A percentile compares a stretch with the other conserved stretches of the same genome.
phyloP scores from a whole-genome alignment of 1,140 invertebrate species.

The Drosophila grimshawi region DNA sequence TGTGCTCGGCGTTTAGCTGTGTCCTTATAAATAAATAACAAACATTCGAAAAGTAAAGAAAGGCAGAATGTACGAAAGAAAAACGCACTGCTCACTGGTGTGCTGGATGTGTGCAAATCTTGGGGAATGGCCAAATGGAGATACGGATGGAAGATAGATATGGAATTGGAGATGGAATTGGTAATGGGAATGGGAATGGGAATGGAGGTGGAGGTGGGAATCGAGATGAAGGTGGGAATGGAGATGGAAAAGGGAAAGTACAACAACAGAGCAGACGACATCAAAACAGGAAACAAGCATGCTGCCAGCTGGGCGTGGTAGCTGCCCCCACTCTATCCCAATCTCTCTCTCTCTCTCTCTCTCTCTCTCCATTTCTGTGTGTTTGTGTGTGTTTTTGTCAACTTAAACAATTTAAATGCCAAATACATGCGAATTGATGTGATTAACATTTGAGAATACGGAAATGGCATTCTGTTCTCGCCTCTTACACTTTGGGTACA shows the following conservation, averaged over 20 bases:
- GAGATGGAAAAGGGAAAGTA: constrained; percentile 34
- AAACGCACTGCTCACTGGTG: constrained; percentile 6
- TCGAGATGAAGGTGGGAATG: constrained; percentile 1
- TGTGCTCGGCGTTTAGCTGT: constrained; percentile 55
- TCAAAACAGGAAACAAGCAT: constrained; percentile 51
- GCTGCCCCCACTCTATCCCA: constrained; percentile 8
- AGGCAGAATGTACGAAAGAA: constrained; percentile 19
- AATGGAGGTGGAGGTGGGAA: constrained; percentile 27
- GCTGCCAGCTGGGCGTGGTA: constrained; percentile 57
- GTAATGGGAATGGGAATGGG: constrained; percentile 10
- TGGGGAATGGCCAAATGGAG: constrained; percentile 10
- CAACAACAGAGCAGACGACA: constrained; percentile 24
- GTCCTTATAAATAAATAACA: constrained; percentile 82
- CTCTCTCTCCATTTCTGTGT: constrained; percentile 8
- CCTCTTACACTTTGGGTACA: constrained; percentile 6
- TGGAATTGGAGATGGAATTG: constrained; percentile 6
- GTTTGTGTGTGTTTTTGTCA: constrained; percentile 59
- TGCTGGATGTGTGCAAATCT: neutral
- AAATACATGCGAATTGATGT: constrained; percentile 75
- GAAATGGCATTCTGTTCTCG: neutral
- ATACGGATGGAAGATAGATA: neutral
- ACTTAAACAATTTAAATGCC: constrained; percentile 82
- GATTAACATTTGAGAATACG: constrained; percentile 73
- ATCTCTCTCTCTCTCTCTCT: neutral
- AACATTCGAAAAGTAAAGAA: constrained; percentile 63